Evolutionary conservation across 2,888 invertebrate species (phyloP), one percentile per base, ranked within the genome.

Genomic region (Octodonta nipae): DNA sequence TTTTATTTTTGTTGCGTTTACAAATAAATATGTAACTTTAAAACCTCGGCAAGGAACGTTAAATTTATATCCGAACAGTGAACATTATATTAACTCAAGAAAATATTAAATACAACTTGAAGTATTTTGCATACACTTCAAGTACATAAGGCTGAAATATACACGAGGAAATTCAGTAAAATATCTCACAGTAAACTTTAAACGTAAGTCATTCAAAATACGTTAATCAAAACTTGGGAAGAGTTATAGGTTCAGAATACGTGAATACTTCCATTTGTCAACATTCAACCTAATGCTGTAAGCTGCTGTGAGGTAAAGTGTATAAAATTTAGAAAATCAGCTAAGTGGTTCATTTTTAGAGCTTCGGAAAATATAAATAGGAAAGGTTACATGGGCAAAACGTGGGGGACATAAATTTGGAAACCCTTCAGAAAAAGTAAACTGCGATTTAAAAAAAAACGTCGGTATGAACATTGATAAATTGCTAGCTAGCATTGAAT

Each of bases 301-400:
- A 41, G 38, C 44, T 34, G 28, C 43, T 33, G 27, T 25, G 35
- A 35, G 37, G 42, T 38, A 32, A 36, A 35, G 40, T 40, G 32
- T 40, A 44, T 39, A 42, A 41, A 43, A 34, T 40, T 39, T 33
- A 39, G 35, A 37, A 37, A 46, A 50, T 48, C 50, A 46, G 41
- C 45, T 52, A 50, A 52, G 51, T 51, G 52, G 51, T 50, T 50
- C 52, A 51, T 52, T 52, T 54, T 52, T 52, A 52, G 43, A 44
- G 40, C 36, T 28, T 30, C 11, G 36, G 32, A 37, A 37, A 36
- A 34, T 40, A 40, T 37, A 37, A 30, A 37, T 32, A 34, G 36
- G 30, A 30, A 26, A 34, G 30, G 32, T 36, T 39, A 36, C 30
- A 36, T 28, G 36, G 15, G 32, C 16, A 25, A 28, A 32, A 39